A percentile compares a stretch with the other conserved stretches of the same genome.
These are phyloP conservation scores for Indri indri DNA, from an alignment of 2,113 vertebrate species.

Conservation along the genomic window DNA sequence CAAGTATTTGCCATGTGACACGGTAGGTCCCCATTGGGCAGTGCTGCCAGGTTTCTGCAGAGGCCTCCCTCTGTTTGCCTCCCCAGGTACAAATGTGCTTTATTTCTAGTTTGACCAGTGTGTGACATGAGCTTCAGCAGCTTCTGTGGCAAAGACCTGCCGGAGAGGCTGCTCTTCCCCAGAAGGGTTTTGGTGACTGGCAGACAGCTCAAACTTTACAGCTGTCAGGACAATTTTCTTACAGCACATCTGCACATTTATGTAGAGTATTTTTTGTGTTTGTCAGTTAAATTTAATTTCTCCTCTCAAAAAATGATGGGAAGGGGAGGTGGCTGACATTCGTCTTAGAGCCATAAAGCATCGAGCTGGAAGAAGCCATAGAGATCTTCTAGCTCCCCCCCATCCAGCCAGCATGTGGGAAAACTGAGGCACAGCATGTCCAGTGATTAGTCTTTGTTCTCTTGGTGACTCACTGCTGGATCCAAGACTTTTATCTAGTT, in stretches of 20 bases:
- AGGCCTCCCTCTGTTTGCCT: background rate
- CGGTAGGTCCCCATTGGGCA: background rate
- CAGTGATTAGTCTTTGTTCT: background rate
- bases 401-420: background rate
- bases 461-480: background rate
- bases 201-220: background rate
- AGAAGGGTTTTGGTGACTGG: background rate
- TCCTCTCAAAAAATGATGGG: background rate
- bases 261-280: background rate
- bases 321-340: background rate
- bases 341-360: background rate
- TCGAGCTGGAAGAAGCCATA: background rate
- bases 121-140: background rate
- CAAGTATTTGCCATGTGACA: background rate
- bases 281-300: background rate
- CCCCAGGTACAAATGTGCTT: background rate
- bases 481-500: background rate
- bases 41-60: background rate
- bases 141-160: background rate
- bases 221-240: background rate
- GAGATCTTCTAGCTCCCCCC: background rate
- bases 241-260: background rate
- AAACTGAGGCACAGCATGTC: background rate
- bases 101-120: background rate
- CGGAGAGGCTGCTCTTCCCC: background rate